Conservation (phyloP, 1,140 invertebrate species). For the Heliconius hermathena region DNA sequence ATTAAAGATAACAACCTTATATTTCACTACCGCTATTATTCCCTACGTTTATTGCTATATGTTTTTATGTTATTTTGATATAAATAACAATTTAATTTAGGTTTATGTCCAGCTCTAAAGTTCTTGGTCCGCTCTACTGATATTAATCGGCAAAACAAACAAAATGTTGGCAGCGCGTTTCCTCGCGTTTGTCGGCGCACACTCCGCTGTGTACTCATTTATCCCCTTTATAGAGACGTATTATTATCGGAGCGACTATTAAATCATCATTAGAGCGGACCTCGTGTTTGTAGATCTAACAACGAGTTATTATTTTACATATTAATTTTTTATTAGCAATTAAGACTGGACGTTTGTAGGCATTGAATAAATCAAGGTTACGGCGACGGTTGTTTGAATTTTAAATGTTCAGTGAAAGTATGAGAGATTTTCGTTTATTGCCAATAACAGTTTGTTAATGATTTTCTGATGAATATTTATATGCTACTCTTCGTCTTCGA, state of each 20-base stretch:
- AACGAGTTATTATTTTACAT: conserved; percentile 48
- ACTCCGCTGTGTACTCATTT: conserved; percentile 42
- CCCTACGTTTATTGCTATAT: background rate
- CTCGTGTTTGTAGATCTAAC: conserved; percentile 33
- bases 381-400: conserved; percentile 2
- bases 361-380: conserved; percentile 29
- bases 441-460: conserved; percentile 20
- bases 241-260: conserved; percentile 42
- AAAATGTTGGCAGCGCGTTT: conserved; percentile 38
- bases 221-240: conserved; percentile 47
- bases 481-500: background rate
- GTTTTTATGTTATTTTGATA: conserved; percentile 1
- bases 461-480: conserved; percentile 7
- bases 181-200: conserved; percentile 40
- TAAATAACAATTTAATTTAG: conserved; percentile 13
- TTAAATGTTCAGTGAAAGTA: conserved; percentile 28
- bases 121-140: background rate
- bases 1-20: background rate
- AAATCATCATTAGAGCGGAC: conserved; percentile 48
- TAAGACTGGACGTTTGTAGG: conserved; percentile 33
- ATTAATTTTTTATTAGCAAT: conserved; percentile 48
- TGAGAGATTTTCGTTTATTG: conserved; percentile 13
- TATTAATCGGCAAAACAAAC: conserved; percentile 46
- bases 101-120: background rate
- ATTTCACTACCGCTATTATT: background rate